Evolutionary conservation across 1,140 invertebrate genomes (phyloP).

Genomic region (Centruroides sculpturatus): DNA sequence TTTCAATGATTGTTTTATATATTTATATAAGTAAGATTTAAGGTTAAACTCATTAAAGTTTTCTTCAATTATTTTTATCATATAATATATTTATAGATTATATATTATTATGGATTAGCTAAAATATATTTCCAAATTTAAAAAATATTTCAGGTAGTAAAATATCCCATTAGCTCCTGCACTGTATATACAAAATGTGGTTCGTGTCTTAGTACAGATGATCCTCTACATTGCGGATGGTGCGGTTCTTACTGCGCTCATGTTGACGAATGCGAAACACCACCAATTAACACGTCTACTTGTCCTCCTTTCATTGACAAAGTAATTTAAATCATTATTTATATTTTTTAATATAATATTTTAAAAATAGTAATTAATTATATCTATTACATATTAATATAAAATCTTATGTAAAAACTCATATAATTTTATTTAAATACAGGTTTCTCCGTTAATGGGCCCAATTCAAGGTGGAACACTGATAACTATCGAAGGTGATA

Average conservation of each 20-base stretch:
- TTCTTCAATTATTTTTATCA: too few relatives aligned
- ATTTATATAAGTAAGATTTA: too few relatives aligned
- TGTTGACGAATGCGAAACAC: constrained; percentile 19
- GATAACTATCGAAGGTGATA: constrained; percentile 25
- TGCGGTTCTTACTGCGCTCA: constrained; percentile 21
- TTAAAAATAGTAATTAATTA: not conserved
- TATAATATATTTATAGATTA: too few relatives aligned
- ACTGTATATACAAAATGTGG: constrained; percentile 24
- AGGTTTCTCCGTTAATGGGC: constrained; percentile 27
- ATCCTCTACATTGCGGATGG: constrained; percentile 29
- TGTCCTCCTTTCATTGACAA: constrained; percentile 18
- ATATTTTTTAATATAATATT: not conserved
- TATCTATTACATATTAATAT: not conserved
- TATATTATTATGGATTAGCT: too few relatives aligned
- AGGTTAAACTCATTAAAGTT: too few relatives aligned
- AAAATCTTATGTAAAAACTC: not conserved
- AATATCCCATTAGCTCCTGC: constrained; percentile 25
- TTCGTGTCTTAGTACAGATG: constrained; percentile 21
- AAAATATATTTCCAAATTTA: too few relatives aligned
- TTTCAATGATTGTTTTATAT: too few relatives aligned
- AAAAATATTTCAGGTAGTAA: constrained; percentile 19
- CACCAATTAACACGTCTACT: constrained; percentile 5
- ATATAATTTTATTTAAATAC: not conserved
- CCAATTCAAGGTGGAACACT: constrained; percentile 26
- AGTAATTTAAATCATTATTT: constrained; percentile 10